These are phyloP conservation scores for Thermophis baileyi DNA, from an alignment of 2,113 vertebrate genomes.

Conservation along the genomic window DNA sequence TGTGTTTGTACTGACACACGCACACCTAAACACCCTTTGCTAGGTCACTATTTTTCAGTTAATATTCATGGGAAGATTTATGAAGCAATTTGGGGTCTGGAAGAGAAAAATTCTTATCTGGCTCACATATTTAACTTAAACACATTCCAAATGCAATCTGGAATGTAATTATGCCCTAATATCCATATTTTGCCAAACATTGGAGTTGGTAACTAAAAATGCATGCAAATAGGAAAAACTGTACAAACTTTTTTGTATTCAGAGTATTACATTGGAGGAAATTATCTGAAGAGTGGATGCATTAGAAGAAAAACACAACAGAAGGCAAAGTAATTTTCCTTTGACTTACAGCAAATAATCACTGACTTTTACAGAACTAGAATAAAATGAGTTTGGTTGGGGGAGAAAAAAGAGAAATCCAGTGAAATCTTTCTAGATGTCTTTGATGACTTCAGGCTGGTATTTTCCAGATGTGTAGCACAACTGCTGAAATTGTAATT, in stretches of 20 bases:
- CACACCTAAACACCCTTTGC: background rate
- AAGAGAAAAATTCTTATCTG: background rate
- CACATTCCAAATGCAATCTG: background rate
- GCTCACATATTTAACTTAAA: background rate
- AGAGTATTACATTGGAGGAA: background rate
- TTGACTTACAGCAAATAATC: background rate
- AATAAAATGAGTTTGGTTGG: background rate
- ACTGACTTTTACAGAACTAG: background rate
- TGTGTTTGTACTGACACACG: background rate
- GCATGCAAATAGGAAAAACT: background rate
- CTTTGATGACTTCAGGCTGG: background rate
- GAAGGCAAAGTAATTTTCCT: background rate
- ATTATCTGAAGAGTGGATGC: background rate
- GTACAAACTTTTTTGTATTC: background rate
- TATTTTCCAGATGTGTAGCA: background rate
- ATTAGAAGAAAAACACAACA: background rate
- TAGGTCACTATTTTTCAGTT: background rate
- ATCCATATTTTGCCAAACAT: background rate
- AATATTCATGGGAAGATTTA: background rate
- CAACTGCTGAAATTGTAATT: background rate
- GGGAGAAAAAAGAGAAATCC: background rate
- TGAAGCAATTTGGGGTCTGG: background rate
- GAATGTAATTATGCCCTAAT: background rate
- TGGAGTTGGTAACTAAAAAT: background rate
- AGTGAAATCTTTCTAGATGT: background rate